Percentiles rank a stretch among this genome's conserved stretches.
Conservation (phyloP, 2,797 vertebrate genomes). For the Typhlichthys subterraneus region DNA sequence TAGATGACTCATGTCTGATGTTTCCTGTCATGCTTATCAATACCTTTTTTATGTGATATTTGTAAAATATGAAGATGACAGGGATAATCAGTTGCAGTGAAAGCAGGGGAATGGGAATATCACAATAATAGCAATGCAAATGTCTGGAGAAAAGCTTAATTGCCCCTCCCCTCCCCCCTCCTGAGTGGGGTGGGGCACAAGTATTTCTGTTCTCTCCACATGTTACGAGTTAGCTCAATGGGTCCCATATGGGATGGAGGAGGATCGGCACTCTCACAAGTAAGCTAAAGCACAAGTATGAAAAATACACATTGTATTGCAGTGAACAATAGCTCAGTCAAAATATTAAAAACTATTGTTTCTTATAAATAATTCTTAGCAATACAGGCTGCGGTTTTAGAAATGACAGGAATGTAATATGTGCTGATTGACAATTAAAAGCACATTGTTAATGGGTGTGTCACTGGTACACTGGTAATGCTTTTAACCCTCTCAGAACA, state of each 20-base stretch:
- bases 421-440: background rate
- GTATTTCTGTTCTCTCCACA: conserved; percentile 58
- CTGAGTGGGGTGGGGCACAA: conserved; percentile 48
- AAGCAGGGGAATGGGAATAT: conserved; percentile 13
- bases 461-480: conserved; percentile 12
- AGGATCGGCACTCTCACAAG: conserved; percentile 18
- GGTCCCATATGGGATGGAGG: conserved; percentile 48
- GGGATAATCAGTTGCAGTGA: conserved; percentile 25
- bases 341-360: background rate
- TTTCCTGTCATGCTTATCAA: background rate
- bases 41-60: conserved; percentile 17
- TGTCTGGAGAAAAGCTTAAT: too few relatives aligned
- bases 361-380: background rate
- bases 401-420: conserved; percentile 8
- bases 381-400: conserved; percentile 6
- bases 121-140: background rate
- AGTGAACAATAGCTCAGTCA: background rate
- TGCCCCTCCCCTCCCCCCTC: conserved; percentile 32
- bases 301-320: background rate
- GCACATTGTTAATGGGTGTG: conserved; percentile 19
- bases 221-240: conserved; percentile 46
- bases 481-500: conserved; percentile 15
- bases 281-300: background rate
- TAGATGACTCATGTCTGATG: conserved; percentile 3
- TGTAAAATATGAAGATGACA: conserved; percentile 24